phyloP scores from a whole-genome alignment of 2,113 vertebrate genomes.

The Haplotaxodon microlepis region DNA sequence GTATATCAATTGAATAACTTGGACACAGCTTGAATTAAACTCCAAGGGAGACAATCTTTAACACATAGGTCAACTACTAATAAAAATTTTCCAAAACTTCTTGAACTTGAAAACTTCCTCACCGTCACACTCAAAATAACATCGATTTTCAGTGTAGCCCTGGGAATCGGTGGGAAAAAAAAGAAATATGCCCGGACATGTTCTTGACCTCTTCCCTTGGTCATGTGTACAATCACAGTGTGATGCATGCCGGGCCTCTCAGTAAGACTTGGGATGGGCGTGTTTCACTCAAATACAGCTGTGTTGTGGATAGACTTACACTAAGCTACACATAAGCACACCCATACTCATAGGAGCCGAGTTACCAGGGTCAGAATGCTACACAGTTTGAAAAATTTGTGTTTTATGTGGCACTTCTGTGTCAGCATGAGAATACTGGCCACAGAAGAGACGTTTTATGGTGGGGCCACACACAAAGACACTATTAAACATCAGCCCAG shows the following conservation, averaged over 20 bases:
- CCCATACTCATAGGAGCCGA: neutral
- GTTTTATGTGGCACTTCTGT: neutral
- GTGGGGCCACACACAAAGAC: neutral
- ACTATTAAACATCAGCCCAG: neutral
- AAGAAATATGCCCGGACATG: neutral
- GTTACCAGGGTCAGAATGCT: neutral
- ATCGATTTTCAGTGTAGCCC: neutral
- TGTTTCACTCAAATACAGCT: neutral
- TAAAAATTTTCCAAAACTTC: neutral
- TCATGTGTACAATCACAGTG: neutral
- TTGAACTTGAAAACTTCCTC: neutral
- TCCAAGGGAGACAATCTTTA: neutral
- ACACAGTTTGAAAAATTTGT: neutral
- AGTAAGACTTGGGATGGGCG: neutral
- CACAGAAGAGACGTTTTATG: neutral
- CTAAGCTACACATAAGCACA: neutral
- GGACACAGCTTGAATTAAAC: neutral
- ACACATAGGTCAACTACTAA: neutral
- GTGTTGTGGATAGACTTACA: neutral
- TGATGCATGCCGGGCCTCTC: neutral
- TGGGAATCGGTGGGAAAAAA: rapidly evolving
- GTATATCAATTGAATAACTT: neutral
- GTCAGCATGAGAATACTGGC: neutral
- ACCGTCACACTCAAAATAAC: neutral
- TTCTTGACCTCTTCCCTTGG: neutral